Conservation (phyloP, 2,888 invertebrate genomes). For the Alviniconcha strummeri region DNA sequence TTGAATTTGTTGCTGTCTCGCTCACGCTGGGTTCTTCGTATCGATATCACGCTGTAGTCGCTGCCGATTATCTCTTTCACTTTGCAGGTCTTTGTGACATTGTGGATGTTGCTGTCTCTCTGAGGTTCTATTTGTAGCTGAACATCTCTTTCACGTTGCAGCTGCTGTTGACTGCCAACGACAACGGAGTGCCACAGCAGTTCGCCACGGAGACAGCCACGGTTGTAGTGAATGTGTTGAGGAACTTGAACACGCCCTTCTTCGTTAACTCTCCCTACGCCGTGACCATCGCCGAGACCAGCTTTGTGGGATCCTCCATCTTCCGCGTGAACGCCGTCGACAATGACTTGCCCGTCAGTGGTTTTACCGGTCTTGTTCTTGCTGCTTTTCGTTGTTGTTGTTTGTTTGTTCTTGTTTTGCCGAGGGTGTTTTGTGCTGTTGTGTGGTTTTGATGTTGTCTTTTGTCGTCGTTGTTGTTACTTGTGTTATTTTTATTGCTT, state of each 20-base stretch:
- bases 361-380: background rate
- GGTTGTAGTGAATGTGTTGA: conserved; percentile 34
- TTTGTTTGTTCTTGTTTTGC: background rate
- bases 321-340: conserved; percentile 52
- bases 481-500: no score
- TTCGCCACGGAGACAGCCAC: conserved; percentile 36
- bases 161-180: conserved; percentile 42
- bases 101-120: background rate
- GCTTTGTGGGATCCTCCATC: conserved; percentile 41
- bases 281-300: conserved; percentile 48
- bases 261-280: conserved; percentile 55
- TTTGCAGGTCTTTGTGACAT: background rate
- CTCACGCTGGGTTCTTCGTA: no score
- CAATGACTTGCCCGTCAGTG: conserved; percentile 51
- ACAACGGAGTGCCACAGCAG: conserved; percentile 38
- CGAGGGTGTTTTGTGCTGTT: background rate
- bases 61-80: no score
- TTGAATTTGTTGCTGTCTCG: no score
- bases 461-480: no score
- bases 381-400: background rate
- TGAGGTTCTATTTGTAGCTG: background rate
- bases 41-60: no score
- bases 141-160: background rate
- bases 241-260: conserved; percentile 42
- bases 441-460: background rate